A percentile compares a stretch with the other conserved stretches of the same genome.
Evolutionary conservation across 2,888 invertebrate genomes (phyloP).

Genomic region (Pristionchus entomophagus): DNA sequence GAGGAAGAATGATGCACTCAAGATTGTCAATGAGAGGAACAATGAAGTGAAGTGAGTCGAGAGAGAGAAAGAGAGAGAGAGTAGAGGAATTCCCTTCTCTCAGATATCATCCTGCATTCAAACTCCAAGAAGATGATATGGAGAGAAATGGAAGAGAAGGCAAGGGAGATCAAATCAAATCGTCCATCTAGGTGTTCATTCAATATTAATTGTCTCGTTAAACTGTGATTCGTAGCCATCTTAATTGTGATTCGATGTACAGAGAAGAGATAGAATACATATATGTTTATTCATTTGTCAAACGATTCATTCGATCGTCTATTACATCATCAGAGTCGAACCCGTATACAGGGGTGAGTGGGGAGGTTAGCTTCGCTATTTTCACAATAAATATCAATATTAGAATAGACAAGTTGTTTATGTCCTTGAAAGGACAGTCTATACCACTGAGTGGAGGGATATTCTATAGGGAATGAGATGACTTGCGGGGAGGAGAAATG

Average conservation of each 20-base stretch:
- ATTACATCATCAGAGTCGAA: slow-evolving; percentile 9
- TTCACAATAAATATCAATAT: slow-evolving; percentile 23
- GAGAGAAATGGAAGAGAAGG: slow-evolving; percentile 51
- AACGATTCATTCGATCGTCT: neutral
- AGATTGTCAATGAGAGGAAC: slow-evolving; percentile 77
- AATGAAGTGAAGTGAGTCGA: slow-evolving; percentile 23
- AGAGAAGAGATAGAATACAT: neutral
- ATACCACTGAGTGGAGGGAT: too few relatives aligned
- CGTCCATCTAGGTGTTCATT: slow-evolving; percentile 13
- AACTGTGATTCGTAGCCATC: slow-evolving; percentile 20
- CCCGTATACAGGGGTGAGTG: slow-evolving; percentile 2
- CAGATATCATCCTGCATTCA: slow-evolving; percentile 68
- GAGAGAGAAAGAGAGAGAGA: neutral
- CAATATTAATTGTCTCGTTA: neutral
- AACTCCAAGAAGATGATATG: slow-evolving; percentile 58
- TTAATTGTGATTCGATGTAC: slow-evolving; percentile 25
- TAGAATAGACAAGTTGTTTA: slow-evolving; percentile 4
- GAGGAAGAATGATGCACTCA: slow-evolving; percentile 85
- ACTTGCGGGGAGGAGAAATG: slow-evolving; percentile 5
- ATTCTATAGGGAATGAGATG: neutral
- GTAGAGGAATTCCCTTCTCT: neutral
- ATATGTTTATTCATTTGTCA: neutral
- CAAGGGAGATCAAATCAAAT: neutral
- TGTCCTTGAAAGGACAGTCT: too few relatives aligned
- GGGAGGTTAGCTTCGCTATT: slow-evolving; percentile 27